Conservation (phyloP, 2,888 invertebrate species). For the Carterocephalus palaemon region DNA sequence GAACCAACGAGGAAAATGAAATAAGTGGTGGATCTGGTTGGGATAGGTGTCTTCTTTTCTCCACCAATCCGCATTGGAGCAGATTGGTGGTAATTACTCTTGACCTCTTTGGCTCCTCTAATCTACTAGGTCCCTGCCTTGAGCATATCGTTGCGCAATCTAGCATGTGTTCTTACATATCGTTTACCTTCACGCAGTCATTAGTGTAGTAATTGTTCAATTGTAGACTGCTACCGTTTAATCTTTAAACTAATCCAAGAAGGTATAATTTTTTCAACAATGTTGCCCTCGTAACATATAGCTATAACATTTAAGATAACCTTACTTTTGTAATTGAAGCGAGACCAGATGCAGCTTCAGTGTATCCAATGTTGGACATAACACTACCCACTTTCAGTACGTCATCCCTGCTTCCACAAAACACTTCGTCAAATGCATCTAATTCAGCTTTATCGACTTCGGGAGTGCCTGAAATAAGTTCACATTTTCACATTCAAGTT, state of each 20-base stretch:
- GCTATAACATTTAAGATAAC: not conserved
- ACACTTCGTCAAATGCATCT: constrained; percentile 71
- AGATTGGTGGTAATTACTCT: no score
- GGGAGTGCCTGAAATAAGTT: constrained; percentile 48
- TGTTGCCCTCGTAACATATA: no score
- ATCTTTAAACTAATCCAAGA: not conserved
- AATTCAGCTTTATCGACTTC: constrained; percentile 80
- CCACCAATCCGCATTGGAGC: no score
- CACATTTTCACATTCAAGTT: not conserved
- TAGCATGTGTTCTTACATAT: not conserved
- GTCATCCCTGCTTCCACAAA: constrained; percentile 65
- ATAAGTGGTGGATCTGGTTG: not conserved
- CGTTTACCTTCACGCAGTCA: not conserved
- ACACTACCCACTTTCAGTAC: constrained; percentile 64
- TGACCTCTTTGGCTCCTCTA: not conserved
- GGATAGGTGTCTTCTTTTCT: not conserved
- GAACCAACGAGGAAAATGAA: not conserved
- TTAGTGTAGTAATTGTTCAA: not conserved
- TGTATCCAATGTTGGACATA: constrained; percentile 37
- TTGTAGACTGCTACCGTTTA: not conserved
- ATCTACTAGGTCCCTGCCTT: not conserved
- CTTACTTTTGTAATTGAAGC: constrained; percentile 71
- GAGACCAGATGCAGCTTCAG: constrained; percentile 43
- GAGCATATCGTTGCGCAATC: not conserved
- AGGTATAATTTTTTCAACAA: no score